A percentile compares a stretch with the other conserved stretches of the same genome.
Conservation (phyloP, 64 coral and sea anemone species). For the Cladopsammia gracilis region DNA sequence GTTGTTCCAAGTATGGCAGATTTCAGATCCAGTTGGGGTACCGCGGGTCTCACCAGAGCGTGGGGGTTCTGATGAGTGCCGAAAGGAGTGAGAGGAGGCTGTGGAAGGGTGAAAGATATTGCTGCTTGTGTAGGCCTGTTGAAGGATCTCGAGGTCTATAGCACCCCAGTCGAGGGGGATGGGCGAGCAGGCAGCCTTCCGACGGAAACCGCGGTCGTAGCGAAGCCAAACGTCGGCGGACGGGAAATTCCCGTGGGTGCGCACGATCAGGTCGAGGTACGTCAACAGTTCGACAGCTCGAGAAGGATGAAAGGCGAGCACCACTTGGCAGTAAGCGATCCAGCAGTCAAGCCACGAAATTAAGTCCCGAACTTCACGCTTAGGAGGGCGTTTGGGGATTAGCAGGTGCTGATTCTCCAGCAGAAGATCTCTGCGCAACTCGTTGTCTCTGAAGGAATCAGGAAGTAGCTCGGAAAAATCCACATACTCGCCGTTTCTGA, state of each 20-base stretch:
- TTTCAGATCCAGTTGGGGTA: neutral
- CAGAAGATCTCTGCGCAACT: no score
- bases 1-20: neutral
- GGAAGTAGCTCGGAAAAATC: no score
- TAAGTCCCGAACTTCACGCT: no score
- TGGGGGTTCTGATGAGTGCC: neutral
- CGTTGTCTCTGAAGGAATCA: no score
- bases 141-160: neutral
- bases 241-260: neutral
- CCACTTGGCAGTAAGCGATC: no score
- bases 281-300: neutral
- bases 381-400: no score
- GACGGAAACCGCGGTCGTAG: neutral
- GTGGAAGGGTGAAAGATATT: neutral
- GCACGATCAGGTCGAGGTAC: neutral
- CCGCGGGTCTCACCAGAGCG: neutral
- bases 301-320: neutral
- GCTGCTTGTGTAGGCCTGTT: neutral
- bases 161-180: neutral
- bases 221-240: neutral
- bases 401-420: no score
- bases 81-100: neutral
- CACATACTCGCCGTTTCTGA: no score
- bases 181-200: neutral
- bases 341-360: no score